These are phyloP conservation scores for Arion vulgaris DNA, from an alignment of 1,140 invertebrate genomes.

Conservation along the genomic window DNA sequence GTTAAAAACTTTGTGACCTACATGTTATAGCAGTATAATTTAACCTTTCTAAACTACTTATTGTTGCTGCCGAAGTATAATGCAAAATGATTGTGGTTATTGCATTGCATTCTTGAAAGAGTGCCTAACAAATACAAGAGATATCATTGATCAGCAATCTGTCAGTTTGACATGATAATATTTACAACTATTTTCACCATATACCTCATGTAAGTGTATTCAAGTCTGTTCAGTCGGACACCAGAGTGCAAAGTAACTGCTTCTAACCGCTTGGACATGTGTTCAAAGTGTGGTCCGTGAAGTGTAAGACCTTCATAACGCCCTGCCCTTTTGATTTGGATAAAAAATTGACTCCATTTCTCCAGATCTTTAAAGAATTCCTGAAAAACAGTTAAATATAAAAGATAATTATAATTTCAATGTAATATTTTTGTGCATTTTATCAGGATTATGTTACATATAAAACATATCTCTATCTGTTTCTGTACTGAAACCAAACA, in stretches of 20 bases:
- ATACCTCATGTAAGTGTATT: conserved; percentile 53
- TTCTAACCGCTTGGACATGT: conserved; percentile 84
- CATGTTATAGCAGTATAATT: too few relatives aligned
- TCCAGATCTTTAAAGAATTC: conserved; percentile 89
- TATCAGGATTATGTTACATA: background rate
- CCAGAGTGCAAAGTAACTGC: conserved; percentile 53
- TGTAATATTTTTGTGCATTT: too few relatives aligned
- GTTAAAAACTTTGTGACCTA: too few relatives aligned
- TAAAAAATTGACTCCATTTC: conserved; percentile 83
- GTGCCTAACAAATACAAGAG: too few relatives aligned
- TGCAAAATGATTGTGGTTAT: too few relatives aligned
- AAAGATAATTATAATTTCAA: background rate
- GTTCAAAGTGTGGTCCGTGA: conserved; percentile 83
- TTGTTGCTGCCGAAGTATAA: too few relatives aligned
- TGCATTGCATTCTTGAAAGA: too few relatives aligned
- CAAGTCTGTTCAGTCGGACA: conserved; percentile 56
- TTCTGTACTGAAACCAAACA: background rate
- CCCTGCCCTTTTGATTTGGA: conserved; percentile 69
- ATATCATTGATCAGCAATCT: too few relatives aligned
- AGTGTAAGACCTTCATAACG: conserved; percentile 73
- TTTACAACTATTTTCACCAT: background rate
- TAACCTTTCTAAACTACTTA: too few relatives aligned
- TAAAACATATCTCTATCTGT: background rate
- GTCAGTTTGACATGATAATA: too few relatives aligned
- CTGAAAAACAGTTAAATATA: conserved; percentile 64